A percentile compares a stretch with the other conserved stretches of the same genome.
Evolutionary conservation across 2,888 invertebrate species (phyloP).

Genomic region (Lymantria dispar): DNA sequence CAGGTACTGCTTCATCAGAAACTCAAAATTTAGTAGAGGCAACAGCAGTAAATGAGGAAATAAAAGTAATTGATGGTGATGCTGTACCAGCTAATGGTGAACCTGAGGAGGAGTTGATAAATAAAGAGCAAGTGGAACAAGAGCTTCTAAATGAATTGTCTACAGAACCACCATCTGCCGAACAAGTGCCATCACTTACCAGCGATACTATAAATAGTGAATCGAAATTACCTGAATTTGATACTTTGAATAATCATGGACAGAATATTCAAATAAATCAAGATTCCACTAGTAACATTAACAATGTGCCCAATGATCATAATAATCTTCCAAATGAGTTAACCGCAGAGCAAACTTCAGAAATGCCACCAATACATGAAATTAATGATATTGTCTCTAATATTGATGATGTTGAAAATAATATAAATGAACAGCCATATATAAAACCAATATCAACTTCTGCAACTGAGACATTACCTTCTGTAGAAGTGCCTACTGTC

Average conservation of each 20-base stretch:
- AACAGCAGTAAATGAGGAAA: background rate
- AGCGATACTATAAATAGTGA: conserved; percentile 34
- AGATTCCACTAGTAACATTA: conserved; percentile 26
- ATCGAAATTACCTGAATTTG: conserved; percentile 40
- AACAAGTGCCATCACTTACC: conserved; percentile 1
- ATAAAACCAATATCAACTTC: background rate
- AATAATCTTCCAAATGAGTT: conserved; percentile 12
- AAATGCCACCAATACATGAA: conserved; percentile 6
- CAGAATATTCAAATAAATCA: conserved; percentile 22
- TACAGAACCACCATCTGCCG: conserved; percentile 31
- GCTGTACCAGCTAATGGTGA: background rate
- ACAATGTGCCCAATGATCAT: conserved; percentile 28
- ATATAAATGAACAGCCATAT: conserved; percentile 7
- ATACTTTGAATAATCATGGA: background rate
- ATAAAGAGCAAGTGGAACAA: conserved; percentile 25
- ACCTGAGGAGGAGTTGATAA: conserved; percentile 14
- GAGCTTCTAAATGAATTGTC: conserved; percentile 42
- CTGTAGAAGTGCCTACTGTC: background rate
- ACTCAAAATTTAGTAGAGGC: conserved; percentile 2
- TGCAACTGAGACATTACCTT: conserved; percentile 4
- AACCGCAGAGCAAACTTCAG: conserved; percentile 9
- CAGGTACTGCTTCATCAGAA: background rate
- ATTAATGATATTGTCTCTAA: conserved; percentile 3
- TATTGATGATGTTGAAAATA: conserved; percentile 4
- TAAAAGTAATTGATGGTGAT: conserved; percentile 1